Conservation (phyloP, 2,797 vertebrate genomes). For the Echiichthys vipera region DNA sequence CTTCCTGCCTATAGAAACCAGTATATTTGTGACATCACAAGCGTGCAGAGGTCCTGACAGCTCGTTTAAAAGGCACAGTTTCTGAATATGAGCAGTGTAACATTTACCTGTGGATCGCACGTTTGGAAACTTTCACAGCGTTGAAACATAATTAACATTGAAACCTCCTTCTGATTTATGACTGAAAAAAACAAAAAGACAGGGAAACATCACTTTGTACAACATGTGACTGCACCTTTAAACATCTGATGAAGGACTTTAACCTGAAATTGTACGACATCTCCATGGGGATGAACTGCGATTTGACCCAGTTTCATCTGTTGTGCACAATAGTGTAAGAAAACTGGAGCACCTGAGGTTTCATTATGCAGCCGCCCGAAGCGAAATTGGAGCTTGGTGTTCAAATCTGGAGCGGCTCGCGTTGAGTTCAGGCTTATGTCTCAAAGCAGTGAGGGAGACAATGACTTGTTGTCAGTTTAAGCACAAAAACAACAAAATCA, state of each 20-base stretch:
- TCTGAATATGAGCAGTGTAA: no score
- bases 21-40: no score
- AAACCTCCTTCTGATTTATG: no score
- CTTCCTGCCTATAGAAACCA: no score
- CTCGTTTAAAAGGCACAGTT: no score
- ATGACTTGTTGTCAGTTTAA: constrained; percentile 92
- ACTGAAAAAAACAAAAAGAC: no score
- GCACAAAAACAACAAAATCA: constrained; percentile 98
- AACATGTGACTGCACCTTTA: neutral
- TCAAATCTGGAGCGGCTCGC: neutral
- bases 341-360: neutral
- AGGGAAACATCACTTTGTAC: no score
- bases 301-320: constrained; percentile 8
- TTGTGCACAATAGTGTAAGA: neutral
- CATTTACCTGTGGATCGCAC: no score
- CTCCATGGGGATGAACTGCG: neutral
- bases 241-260: neutral
- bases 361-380: neutral
- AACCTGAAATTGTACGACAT: neutral
- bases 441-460: constrained; percentile 89
- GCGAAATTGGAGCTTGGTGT: neutral
- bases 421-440: constrained; percentile 52
- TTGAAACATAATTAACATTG: no score
- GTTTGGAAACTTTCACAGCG: no score
- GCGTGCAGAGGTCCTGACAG: no score